Evolutionary conservation across 1,140 invertebrate genomes (phyloP).

Genomic region (Sesamia nonagrioides): DNA sequence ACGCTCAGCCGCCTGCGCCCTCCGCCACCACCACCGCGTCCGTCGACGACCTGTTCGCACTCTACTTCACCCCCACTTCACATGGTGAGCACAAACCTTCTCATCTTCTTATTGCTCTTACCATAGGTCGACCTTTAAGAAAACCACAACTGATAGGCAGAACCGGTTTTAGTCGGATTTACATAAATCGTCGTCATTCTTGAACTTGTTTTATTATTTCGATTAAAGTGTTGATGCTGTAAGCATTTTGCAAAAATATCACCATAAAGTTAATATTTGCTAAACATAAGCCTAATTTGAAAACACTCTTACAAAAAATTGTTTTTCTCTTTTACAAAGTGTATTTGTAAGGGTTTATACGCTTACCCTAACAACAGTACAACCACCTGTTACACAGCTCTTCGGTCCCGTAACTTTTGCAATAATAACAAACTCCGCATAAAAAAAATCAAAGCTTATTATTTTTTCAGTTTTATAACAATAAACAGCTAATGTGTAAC

Average conservation of each 20-base stretch:
- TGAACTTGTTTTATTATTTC: conserved; percentile 36
- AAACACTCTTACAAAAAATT: too few relatives aligned
- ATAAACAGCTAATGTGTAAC: too few relatives aligned
- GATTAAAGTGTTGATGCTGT: background rate
- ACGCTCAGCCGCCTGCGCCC: conserved; percentile 65
- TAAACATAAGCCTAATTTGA: too few relatives aligned
- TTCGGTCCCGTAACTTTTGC: too few relatives aligned
- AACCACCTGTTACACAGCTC: too few relatives aligned
- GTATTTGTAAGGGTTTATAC: too few relatives aligned
- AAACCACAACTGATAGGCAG: conserved; percentile 14
- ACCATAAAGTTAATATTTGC: background rate
- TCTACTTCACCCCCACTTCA: conserved; percentile 78
- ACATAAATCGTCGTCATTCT: conserved; percentile 41
- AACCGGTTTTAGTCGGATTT: conserved; percentile 42
- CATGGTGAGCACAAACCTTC: conserved; percentile 69
- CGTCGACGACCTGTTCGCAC: conserved; percentile 82
- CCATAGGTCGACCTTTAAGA: background rate
- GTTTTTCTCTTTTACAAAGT: too few relatives aligned
- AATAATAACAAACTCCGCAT: too few relatives aligned
- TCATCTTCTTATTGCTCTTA: background rate
- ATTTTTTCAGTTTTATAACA: too few relatives aligned
- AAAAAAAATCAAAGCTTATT: too few relatives aligned
- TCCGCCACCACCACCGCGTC: conserved; percentile 61
- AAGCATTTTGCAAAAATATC: background rate
- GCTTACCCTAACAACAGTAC: too few relatives aligned